phyloP scores from a whole-genome alignment of 2,113 vertebrate species.

The Sebastes fasciatus region DNA sequence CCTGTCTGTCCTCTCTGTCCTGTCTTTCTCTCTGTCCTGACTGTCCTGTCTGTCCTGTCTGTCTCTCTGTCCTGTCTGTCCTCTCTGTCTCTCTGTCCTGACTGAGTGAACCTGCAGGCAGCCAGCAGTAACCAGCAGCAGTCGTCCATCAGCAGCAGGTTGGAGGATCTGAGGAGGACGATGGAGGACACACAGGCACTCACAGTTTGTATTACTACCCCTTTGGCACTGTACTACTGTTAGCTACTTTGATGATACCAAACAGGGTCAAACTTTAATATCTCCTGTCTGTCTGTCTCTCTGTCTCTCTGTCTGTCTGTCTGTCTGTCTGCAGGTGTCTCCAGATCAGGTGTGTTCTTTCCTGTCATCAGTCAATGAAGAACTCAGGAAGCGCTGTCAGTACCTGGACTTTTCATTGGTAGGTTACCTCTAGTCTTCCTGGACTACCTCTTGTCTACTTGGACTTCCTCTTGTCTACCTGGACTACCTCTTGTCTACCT shows the following conservation, averaged over 20 bases:
- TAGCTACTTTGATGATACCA: neutral
- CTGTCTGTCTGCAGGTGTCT: constrained; percentile 49
- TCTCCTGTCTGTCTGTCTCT: neutral
- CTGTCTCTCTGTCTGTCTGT: neutral
- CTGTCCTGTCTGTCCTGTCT: constrained; percentile 56
- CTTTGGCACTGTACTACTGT: neutral
- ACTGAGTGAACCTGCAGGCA: constrained; percentile 33
- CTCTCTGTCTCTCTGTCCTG: constrained; percentile 28
- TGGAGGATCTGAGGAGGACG: constrained; percentile 57
- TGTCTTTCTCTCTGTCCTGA: neutral
- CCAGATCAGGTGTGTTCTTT: constrained; percentile 43
- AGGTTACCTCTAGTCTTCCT: neutral
- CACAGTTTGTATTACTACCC: neutral
- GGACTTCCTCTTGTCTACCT: neutral
- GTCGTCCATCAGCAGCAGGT: constrained; percentile 27
- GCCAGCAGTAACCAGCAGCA: constrained; percentile 64
- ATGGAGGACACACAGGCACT: constrained; percentile 38
- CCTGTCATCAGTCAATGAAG: constrained; percentile 50
- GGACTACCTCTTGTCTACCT: neutral
- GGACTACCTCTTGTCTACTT: neutral
- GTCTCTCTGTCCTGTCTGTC: neutral
- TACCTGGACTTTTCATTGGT: constrained; percentile 63
- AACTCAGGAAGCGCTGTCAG: constrained; percentile 38
- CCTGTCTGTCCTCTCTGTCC: constrained; percentile 19
- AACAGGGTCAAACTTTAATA: neutral